Percentiles rank a stretch among this genome's conserved stretches.
Conservation (phyloP, 2,888 invertebrate species). For the Fissipunctia ypsillon region DNA sequence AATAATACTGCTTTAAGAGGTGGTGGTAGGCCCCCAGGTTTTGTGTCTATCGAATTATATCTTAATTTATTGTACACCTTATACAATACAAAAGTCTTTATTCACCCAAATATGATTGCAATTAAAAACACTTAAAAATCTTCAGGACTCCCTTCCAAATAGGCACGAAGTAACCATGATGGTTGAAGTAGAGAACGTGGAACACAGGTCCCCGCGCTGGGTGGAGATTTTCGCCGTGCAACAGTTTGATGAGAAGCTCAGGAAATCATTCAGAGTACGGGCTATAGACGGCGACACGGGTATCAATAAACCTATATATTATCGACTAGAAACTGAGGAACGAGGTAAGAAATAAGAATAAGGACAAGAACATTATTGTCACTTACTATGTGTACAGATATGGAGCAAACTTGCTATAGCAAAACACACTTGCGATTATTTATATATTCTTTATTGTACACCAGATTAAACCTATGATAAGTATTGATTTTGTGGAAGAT, state of each 20-base stretch:
- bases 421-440: neutral
- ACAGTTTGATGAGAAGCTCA: constrained; percentile 90
- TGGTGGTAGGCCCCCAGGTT: too few species aligned
- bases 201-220: constrained; percentile 91
- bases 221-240: constrained; percentile 89
- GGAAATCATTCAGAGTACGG: constrained; percentile 82
- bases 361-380: neutral
- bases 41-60: neutral
- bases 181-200: constrained; percentile 91
- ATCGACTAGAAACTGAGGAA: constrained; percentile 82
- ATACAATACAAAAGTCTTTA: neutral
- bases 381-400: too few species aligned
- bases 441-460: too few species aligned
- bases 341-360: constrained; percentile 74
- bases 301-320: constrained; percentile 89
- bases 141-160: constrained; percentile 85
- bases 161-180: constrained; percentile 85
- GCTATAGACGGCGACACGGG: constrained; percentile 92
- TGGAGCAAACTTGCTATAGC: neutral
- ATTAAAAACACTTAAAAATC: neutral
- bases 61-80: neutral
- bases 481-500: neutral
- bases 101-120: neutral
- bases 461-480: neutral
- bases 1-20: too few species aligned